These are phyloP conservation scores for Pogonophryne albipinna DNA, from an alignment of 2,797 vertebrate species.

Conservation along the genomic window DNA sequence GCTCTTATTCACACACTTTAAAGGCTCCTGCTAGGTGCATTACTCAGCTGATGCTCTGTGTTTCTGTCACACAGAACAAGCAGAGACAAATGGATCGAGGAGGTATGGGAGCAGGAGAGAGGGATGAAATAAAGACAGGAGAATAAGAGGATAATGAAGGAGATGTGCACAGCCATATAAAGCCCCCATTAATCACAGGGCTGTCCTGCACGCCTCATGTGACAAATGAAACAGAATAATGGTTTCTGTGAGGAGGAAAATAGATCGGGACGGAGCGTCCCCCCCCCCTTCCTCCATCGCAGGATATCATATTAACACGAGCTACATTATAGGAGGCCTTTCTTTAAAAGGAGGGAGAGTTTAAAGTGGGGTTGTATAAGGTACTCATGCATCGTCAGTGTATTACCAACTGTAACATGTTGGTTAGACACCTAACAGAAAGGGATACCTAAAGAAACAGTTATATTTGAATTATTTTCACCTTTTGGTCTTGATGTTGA, in stretches of 20 bases:
- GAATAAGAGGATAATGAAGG: constrained; percentile 38
- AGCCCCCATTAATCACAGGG: constrained; percentile 78
- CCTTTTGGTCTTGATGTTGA: too few species aligned
- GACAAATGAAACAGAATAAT: constrained; percentile 84
- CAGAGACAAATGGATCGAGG: constrained; percentile 24
- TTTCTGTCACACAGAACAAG: constrained; percentile 60
- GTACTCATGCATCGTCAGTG: too few species aligned
- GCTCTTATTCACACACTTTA: constrained; percentile 48
- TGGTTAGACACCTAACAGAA: too few species aligned
- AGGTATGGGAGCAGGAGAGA: constrained; percentile 30
- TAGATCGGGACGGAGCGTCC: constrained; percentile 41
- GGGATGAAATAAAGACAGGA: constrained; percentile 53
- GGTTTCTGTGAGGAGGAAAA: constrained; percentile 74
- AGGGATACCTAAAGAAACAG: too few species aligned
- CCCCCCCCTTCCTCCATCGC: constrained; percentile 33
- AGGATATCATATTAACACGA: constrained; percentile 65
- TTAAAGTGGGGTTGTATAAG: too few species aligned
- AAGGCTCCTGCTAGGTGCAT: constrained; percentile 65
- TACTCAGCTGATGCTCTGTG: constrained; percentile 65
- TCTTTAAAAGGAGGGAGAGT: constrained; percentile 29
- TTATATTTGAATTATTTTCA: too few species aligned
- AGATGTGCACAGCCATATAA: constrained; percentile 69
- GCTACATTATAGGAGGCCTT: constrained; percentile 25
- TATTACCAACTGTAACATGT: too few species aligned
- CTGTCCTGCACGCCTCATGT: constrained; percentile 68